Conservation (phyloP, 2,888 invertebrate species). For the Eugnorisma glareosa region DNA sequence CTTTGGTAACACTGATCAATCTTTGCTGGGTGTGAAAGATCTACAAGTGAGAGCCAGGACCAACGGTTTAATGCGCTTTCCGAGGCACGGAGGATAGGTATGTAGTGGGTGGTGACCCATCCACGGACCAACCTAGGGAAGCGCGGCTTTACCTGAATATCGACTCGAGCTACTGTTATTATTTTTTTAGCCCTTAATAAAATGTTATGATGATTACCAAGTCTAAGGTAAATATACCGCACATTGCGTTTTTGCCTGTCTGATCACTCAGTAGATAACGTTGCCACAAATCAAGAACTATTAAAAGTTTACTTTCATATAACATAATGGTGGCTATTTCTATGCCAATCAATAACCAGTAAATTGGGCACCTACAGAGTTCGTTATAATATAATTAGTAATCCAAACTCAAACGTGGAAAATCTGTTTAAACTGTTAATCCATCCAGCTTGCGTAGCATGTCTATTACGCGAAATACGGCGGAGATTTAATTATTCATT, state of each 20-base stretch:
- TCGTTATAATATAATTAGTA: neutral
- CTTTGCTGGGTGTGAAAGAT: no score
- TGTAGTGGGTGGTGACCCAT: no score
- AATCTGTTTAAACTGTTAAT: conserved; percentile 50
- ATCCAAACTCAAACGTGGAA: conserved; percentile 11
- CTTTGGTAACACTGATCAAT: no score
- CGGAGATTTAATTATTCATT: conserved; percentile 74
- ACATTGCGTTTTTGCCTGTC: neutral
- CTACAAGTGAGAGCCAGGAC: no score
- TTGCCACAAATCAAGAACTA: neutral
- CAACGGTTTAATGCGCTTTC: no score
- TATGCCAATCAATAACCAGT: neutral
- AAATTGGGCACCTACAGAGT: neutral
- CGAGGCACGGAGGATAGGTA: no score
- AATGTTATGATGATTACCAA: neutral
- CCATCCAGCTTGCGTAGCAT: conserved; percentile 40
- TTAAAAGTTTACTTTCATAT: no score
- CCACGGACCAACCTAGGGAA: no score
- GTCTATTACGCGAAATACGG: conserved; percentile 52
- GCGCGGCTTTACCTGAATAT: no score
- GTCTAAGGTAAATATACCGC: neutral
- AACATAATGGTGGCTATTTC: neutral
- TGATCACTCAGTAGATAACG: neutral
- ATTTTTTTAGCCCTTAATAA: neutral
- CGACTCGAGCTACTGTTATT: no score